Base-by-base conservation (phyloP, 2,888 invertebrate species). In the Campoplex nolae region DNA sequence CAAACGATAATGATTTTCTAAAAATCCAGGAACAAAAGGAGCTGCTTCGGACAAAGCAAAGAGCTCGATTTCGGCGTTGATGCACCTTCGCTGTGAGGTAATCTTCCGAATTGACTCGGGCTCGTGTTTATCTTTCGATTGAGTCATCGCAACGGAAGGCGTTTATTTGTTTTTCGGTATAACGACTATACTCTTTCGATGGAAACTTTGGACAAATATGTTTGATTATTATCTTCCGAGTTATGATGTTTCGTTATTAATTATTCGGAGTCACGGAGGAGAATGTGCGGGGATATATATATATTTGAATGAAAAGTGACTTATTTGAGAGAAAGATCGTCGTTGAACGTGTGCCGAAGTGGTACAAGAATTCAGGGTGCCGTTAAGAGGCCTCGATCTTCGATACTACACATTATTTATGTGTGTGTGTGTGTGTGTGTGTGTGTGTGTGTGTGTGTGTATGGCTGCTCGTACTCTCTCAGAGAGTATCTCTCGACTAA, bases 371-470 rank as follows among this genome's bases (percentile, higher is more conserved):
- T 87, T 87, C 82, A 84, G 65, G 78, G 56, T 87, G 87, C 87
- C 87, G 87, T 87, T 87, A 87, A 84, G 84, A 79, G 87, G 84
- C 87, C 84, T 87, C 87, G 87, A 84, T 84, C 82, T 82, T 75
- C 23, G 73, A 76, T 76, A 78, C 75, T 79, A 65, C 70, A 70
- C 8, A 42, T 11, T 38, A 48, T 62, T 51, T 51, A 18, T 48
- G 51, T 51, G 35, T 73, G 38, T 65, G 32, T 28, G 54, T 73
- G 38, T 23, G 13, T 8, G 3, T 77, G 16, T 67, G 38, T 62
- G 38, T 51, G 23, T 35, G 58, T 58, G 23, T 73, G 35, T 51
- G 42, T 23, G 62, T 71, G 48, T 35, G 13, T 8, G 3, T 73
- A 3, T 6, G 38, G 3, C 38, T 38, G 38, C 38, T 42, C 8